Evolutionary conservation across 2,888 invertebrate species (phyloP), one percentile per base, ranked within the genome.

Genomic region (Parelbella ahira): DNA sequence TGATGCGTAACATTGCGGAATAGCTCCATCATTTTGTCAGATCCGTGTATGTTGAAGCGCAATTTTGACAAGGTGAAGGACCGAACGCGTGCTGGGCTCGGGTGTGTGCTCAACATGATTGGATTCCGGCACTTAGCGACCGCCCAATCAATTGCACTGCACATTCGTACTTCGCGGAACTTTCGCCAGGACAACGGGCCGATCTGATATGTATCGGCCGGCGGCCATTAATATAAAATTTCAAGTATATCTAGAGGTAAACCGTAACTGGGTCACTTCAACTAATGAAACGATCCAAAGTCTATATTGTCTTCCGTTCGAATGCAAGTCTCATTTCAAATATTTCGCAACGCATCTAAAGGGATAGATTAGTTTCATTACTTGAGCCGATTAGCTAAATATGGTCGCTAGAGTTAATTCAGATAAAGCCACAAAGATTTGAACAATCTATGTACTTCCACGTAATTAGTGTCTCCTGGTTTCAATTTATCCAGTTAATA

Each of bases 61-160:
- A 60, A 56, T 66, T 66, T 68, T 60, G 56, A 45, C 49, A 56
- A 62, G 67, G 63, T 73, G 67, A 74, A 73, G 67, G 70, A 71
- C 64, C 69, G 64, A 50, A 57, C 63, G 77, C 79, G 76, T 79
- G 73, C 59, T 53, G 45, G 37, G 54, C 48, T 77, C 56, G 78
- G 77, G 77, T 81, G 77, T 63, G 60, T 58, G 63, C 44, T 63
- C 69, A 67, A 58, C 65, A 51, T 68, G 65, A 68, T 73, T 74
- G 68, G 63, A 77, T 74, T 80, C 74, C 79, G 72, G 71, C 70
- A 70, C 63, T 53, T 70, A 72, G 75, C 70, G 48, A 49, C 48
- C 65, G 64, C 60, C 68, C 74, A 78, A 84, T 82, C 80, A 81
- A 82, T 84, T 77, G 74, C 65, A 64, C 72, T 68, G 73, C 73